These are phyloP conservation scores for Apamea anceps DNA, from an alignment of 2,888 invertebrate species.

Conservation along the genomic window DNA sequence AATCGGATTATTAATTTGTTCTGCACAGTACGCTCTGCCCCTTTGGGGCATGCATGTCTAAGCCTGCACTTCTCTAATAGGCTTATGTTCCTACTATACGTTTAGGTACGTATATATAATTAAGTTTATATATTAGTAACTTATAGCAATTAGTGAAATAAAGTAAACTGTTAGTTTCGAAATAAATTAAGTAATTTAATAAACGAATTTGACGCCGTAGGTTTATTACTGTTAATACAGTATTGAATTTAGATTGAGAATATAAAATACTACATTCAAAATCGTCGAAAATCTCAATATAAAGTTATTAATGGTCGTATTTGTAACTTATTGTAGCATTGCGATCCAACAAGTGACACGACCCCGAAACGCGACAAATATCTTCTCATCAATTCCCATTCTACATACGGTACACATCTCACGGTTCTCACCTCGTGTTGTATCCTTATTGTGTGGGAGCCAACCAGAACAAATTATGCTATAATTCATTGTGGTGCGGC, in stretches of 20 bases:
- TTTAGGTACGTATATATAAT: neutral
- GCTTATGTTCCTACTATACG: neutral
- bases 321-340: neutral
- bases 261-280: neutral
- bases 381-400: slow-evolving; percentile 74
- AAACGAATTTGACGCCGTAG: neutral
- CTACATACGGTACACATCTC: slow-evolving; percentile 74
- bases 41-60: neutral
- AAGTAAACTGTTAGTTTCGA: neutral
- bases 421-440: slow-evolving; percentile 73
- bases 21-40: neutral
- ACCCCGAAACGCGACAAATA: slow-evolving; percentile 69
- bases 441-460: slow-evolving; percentile 74
- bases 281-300: neutral
- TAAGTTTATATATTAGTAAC: neutral
- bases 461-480: slow-evolving; percentile 79
- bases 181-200: neutral
- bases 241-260: neutral
- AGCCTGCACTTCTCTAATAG: slow-evolving; percentile 6
- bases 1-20: slow-evolving; percentile 22
- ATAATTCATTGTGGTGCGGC: slow-evolving; percentile 77
- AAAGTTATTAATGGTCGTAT: slow-evolving; percentile 14
- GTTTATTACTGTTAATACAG: neutral
- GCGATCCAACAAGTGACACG: slow-evolving; percentile 44
- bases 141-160: neutral